Percentiles rank a stretch among this genome's conserved stretches.
Conservation (phyloP, 2,797 vertebrate species). For the Anisognathus igniventris region DNA sequence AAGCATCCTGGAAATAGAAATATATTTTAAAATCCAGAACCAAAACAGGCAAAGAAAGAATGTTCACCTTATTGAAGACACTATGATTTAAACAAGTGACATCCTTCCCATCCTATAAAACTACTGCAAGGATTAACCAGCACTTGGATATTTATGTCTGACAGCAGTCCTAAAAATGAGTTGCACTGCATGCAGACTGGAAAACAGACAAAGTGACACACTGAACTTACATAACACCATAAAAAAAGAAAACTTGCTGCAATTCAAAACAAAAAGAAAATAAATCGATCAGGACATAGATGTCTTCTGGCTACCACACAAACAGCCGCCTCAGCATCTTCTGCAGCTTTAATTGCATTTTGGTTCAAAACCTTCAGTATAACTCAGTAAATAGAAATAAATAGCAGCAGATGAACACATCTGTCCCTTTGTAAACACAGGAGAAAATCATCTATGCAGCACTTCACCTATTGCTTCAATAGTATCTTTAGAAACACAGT, state of each 20-base stretch:
- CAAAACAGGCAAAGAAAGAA: background rate
- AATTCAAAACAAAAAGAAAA: background rate
- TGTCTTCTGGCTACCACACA: background rate
- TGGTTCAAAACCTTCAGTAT: background rate
- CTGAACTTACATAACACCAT: background rate
- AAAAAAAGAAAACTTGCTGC: background rate
- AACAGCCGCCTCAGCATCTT: background rate
- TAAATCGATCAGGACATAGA: background rate
- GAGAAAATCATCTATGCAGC: background rate
- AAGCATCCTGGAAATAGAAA: background rate
- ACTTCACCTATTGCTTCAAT: background rate
- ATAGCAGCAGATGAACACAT: background rate
- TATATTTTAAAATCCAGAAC: background rate
- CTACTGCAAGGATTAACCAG: background rate
- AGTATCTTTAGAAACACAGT: background rate
- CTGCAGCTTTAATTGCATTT: background rate
- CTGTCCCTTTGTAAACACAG: background rate
- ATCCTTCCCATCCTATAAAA: background rate
- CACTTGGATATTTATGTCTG: background rate
- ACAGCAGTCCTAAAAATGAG: background rate
- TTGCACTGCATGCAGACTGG: background rate
- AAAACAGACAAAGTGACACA: background rate
- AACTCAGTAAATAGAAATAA: background rate
- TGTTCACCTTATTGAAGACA: background rate
- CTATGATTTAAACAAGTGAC: background rate